These are phyloP conservation scores for Apteryx owenii DNA, from an alignment of 2,113 vertebrate species.

Conservation along the genomic window DNA sequence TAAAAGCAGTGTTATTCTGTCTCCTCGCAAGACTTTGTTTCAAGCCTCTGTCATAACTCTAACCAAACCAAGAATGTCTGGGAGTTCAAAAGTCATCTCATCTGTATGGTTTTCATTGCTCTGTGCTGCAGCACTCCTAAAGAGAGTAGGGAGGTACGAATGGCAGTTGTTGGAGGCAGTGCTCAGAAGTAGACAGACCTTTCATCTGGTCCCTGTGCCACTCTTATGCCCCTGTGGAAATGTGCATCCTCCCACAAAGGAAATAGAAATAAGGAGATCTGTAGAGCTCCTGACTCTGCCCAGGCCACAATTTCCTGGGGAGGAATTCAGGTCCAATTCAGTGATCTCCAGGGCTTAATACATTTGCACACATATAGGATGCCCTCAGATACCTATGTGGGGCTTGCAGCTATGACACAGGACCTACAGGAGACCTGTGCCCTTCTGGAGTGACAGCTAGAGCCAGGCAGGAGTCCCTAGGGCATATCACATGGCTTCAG, in stretches of 20 bases:
- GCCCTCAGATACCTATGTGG: neutral
- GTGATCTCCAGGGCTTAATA: neutral
- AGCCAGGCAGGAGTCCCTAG: neutral
- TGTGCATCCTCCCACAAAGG: neutral
- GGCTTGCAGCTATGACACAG: neutral
- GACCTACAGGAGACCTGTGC: neutral
- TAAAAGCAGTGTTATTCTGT: neutral
- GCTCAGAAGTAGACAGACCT: neutral
- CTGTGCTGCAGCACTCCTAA: neutral
- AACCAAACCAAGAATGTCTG: neutral
- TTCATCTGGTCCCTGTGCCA: neutral
- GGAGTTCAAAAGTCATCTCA: neutral
- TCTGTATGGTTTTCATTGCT: neutral
- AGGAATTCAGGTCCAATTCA: neutral
- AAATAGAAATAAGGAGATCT: neutral
- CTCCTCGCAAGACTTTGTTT: neutral
- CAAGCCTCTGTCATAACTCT: neutral
- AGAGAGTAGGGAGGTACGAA: neutral
- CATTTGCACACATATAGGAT: rapidly evolving
- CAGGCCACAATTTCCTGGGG: neutral
- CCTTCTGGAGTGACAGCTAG: neutral
- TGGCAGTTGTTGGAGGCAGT: neutral
- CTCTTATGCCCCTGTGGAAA: neutral
- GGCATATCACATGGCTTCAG: neutral
- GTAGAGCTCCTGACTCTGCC: neutral